Evolutionary conservation across 2,888 invertebrate species (phyloP).

Genomic region (Brachyptera putata): DNA sequence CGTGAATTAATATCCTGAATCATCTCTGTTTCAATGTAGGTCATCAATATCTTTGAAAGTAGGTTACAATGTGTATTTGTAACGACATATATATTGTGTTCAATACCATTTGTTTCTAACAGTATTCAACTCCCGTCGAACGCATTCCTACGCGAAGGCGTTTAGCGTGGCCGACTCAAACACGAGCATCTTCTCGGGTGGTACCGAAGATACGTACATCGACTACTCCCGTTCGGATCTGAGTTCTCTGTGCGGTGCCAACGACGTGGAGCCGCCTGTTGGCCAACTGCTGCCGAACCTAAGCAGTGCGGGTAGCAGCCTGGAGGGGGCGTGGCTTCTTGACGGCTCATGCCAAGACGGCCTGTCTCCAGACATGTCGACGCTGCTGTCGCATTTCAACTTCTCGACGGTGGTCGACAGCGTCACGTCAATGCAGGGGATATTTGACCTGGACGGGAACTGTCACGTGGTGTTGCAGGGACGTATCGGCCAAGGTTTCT

Average conservation of each 20-base stretch:
- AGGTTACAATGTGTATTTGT: too few species aligned
- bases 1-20: too few species aligned
- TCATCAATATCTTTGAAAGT: too few species aligned
- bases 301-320: slow-evolving; percentile 22
- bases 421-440: slow-evolving; percentile 50
- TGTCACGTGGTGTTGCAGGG: slow-evolving; percentile 58
- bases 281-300: slow-evolving; percentile 18
- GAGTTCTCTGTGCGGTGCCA: slow-evolving; percentile 9
- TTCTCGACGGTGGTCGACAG: slow-evolving; percentile 45
- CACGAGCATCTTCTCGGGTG: slow-evolving; percentile 41
- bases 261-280: slow-evolving; percentile 11
- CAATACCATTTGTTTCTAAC: too few species aligned
- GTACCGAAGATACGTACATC: slow-evolving; percentile 37
- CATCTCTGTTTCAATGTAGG: too few species aligned
- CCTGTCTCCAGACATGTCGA: slow-evolving; percentile 43
- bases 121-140: slow-evolving; percentile 59
- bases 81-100: too few species aligned
- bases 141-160: slow-evolving; percentile 56
- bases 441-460: slow-evolving; percentile 54
- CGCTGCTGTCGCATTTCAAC: slow-evolving; percentile 42
- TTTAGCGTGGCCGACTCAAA: slow-evolving; percentile 42
- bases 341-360: slow-evolving; percentile 35
- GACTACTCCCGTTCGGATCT: slow-evolving; percentile 28
- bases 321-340: slow-evolving; percentile 14
- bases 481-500: slow-evolving; percentile 71